Percentiles rank a stretch among this genome's conserved stretches.
Conservation (phyloP, 1,140 invertebrate species). For the Drosophila nikananu region DNA sequence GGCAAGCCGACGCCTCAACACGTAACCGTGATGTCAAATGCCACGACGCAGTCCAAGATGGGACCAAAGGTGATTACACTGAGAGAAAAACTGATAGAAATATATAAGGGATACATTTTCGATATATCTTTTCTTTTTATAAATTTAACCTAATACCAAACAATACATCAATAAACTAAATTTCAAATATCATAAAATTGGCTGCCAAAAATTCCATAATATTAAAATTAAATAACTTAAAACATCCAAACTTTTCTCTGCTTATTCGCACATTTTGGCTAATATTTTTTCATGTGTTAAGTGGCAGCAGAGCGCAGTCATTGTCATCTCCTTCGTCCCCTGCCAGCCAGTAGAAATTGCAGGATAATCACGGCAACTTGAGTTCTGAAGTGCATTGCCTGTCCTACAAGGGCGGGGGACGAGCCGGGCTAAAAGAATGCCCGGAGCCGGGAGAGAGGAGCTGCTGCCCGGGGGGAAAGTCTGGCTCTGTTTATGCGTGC, state of each 20-base stretch:
- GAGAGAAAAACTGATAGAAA: not conserved
- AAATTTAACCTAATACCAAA: too few species aligned
- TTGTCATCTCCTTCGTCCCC: constrained; percentile 52
- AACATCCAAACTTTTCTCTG: not conserved
- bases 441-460: not conserved
- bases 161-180: not conserved
- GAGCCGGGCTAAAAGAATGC: constrained; percentile 22
- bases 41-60: constrained; percentile 53
- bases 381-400: constrained; percentile 70
- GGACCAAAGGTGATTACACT: constrained; percentile 31
- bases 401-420: not conserved
- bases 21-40: constrained; percentile 75
- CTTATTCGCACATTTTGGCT: not conserved
- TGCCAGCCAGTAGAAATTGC: constrained; percentile 63
- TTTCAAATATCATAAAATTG: not conserved
- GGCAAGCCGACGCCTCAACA: constrained; percentile 77
- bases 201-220: not conserved
- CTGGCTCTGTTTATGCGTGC: constrained; percentile 75
- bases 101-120: not conserved
- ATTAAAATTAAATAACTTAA: too few species aligned
- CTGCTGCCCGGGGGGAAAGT: not conserved
- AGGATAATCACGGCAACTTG: constrained; percentile 83
- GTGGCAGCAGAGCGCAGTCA: constrained; percentile 40
- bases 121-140: too few species aligned
- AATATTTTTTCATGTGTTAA: constrained; percentile 17